Base-by-base conservation (phyloP, 2,888 invertebrate genomes). In the Habrosyne pyritoides region DNA sequence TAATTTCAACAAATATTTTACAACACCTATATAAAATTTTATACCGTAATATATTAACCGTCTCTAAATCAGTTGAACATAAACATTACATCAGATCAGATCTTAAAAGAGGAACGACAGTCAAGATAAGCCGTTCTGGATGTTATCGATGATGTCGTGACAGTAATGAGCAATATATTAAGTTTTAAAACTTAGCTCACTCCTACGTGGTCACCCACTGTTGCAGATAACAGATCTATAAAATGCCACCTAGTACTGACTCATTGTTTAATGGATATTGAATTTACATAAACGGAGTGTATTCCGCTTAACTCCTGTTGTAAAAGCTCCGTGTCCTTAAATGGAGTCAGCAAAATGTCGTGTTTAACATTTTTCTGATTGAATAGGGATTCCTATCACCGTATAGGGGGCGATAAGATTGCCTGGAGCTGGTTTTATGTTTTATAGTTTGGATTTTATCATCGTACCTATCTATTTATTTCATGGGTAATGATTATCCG, bases 361-460 rank as follows among this genome's bases (percentile, higher is more conserved):
- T 56, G 55, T 55, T 61, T 59, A 66, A 62, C 53, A 60, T 67
- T 69, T 68, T 67, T 67, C 60, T 66, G 66, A 68, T 68, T 66
- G 59, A 60, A 67, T 56, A 57, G 14, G 12, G 60, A 69, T 60
- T 54, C 51, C 46, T 49, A 12, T 8, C 22, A 49, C 49, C 18
- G 51, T 30, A 47, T 51, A 30, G 52, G 47, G 33, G 47, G 46
- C 46, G 12, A 51, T 26, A 54, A 60, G 51, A 56, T 53, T 53
- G 21, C 49, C 54, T 61, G 53, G 55, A 28, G 22, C 22, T 30
- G 33, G 54, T 48, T 52, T 52, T 55, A 64, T 61, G 47, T 47
- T 47, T 47, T 47, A 22, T 47, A 12, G 21, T 47, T 47, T 49
- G 14, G 26, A 24, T 49, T 26, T 14, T 49, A 24, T 26, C 49